A percentile compares a stretch with the other conserved stretches of the same genome.
These are phyloP conservation scores for Melieria crassipennis DNA, from an alignment of 2,888 invertebrate genomes.

Conservation along the genomic window DNA sequence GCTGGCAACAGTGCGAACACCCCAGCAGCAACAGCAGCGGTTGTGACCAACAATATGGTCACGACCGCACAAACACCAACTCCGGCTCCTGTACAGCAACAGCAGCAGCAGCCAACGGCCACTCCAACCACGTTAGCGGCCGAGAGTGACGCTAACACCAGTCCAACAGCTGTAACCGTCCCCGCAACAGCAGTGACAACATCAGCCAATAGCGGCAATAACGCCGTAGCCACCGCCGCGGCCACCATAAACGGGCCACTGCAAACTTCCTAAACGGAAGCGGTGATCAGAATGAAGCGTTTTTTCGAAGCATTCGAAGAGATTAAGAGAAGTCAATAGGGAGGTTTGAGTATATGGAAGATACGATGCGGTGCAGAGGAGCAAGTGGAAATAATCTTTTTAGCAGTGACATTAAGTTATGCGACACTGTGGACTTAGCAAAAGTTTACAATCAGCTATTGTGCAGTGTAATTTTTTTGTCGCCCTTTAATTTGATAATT, in stretches of 20 bases:
- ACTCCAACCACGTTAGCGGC: constrained; percentile 34
- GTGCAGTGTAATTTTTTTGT: no score
- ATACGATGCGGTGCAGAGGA: no score
- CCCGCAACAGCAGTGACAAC: constrained; percentile 24
- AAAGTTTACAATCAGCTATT: no score
- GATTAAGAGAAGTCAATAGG: no score
- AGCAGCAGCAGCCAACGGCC: constrained; percentile 45
- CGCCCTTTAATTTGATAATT: no score
- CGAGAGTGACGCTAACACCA: constrained; percentile 30
- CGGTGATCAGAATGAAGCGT: constrained; percentile 6
- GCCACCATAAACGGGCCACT: constrained; percentile 60
- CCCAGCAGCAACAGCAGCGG: constrained; percentile 46
- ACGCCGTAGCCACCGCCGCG: constrained; percentile 36
- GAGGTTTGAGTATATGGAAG: no score
- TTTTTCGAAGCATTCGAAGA: background rate
- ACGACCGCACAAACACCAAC: constrained; percentile 42
- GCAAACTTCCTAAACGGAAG: constrained; percentile 54
- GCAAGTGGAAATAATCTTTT: no score
- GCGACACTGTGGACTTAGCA: no score
- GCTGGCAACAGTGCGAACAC: constrained; percentile 46
- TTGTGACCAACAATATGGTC: constrained; percentile 63
- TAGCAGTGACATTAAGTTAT: no score
- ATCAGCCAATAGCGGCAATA: constrained; percentile 39
- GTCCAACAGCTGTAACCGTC: constrained; percentile 60
- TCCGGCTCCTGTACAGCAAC: constrained; percentile 21